phyloP scores from a whole-genome alignment of 2,113 vertebrate genomes.

The Perca flavescens region DNA sequence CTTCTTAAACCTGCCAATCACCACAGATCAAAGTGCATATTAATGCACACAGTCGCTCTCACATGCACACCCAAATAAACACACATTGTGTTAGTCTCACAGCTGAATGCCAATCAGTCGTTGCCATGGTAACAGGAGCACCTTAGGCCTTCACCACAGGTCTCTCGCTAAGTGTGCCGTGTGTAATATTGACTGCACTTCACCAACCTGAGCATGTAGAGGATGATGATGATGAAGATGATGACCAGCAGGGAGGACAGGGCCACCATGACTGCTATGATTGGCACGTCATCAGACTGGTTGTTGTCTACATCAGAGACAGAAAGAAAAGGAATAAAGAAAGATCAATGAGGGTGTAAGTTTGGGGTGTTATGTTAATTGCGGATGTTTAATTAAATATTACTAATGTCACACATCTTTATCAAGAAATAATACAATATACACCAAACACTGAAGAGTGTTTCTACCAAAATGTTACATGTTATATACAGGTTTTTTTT shows the following conservation, averaged over 20 bases:
- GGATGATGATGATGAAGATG: slow-evolving; percentile 98
- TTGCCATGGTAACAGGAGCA: slow-evolving; percentile 58
- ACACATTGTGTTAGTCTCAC: slow-evolving; percentile 11
- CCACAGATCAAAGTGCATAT: slow-evolving; percentile 38
- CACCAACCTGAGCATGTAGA: slow-evolving; percentile 97
- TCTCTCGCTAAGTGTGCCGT: background rate
- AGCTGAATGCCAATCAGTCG: slow-evolving; percentile 48
- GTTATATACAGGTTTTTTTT: no score
- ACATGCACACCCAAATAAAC: background rate
- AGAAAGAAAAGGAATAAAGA: background rate
- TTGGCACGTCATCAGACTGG: slow-evolving; percentile 89
- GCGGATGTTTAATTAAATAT: background rate
- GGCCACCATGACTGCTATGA: slow-evolving; percentile 97
- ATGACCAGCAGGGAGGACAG: slow-evolving; percentile 96
- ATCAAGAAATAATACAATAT: background rate
- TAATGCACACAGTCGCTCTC: slow-evolving; percentile 7
- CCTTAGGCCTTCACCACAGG: slow-evolving; percentile 23
- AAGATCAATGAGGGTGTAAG: background rate
- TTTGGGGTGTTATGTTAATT: background rate
- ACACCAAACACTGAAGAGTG: background rate
- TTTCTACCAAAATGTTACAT: background rate
- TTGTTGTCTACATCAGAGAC: slow-evolving; percentile 42
- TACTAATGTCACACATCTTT: background rate
- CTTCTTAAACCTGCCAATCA: slow-evolving; percentile 93
- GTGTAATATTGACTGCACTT: background rate